phyloP scores from a whole-genome alignment of 2,113 vertebrate genomes.

The Benitochromis conjunctus region DNA sequence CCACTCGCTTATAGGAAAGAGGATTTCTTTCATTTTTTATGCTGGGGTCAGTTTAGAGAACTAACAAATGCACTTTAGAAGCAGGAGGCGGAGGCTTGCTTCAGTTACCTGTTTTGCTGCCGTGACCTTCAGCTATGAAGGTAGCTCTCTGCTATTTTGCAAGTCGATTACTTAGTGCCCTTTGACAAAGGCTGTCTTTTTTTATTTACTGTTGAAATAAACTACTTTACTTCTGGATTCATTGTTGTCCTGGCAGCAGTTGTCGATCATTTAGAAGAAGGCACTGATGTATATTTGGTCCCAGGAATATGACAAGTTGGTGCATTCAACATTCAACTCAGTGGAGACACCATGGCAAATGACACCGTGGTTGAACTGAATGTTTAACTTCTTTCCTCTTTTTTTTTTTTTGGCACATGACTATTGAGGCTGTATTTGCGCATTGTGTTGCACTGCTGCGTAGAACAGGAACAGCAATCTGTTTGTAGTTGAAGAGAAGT shows the following conservation, averaged over 20 bases:
- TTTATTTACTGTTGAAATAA: constrained; percentile 23
- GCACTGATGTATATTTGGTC: neutral
- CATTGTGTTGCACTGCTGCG: neutral
- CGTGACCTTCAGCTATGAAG: constrained; percentile 55
- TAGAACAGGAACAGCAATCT: neutral
- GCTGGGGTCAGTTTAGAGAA: constrained; percentile 16
- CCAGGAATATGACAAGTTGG: neutral
- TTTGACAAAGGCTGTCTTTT: constrained; percentile 44
- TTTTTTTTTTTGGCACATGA: neutral
- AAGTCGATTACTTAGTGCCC: constrained; percentile 44
- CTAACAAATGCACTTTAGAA: constrained; percentile 27
- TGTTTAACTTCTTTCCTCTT: neutral
- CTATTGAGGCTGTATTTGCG: neutral
- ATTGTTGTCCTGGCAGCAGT: neutral
- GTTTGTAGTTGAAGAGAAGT: constrained; percentile 42
- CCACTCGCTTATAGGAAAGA: constrained; percentile 15
- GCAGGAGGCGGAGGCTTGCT: constrained; percentile 7
- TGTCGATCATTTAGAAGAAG: neutral
- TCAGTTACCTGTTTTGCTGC: constrained; percentile 5
- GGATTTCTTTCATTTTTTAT: constrained; percentile 49
- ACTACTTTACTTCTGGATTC: constrained; percentile 10
- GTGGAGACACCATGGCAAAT: neutral
- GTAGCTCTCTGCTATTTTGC: constrained; percentile 41
- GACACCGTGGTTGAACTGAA: neutral
- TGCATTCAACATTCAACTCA: neutral